Percentiles rank a stretch among this genome's conserved stretches.
phyloP scores from a whole-genome alignment of 2,113 vertebrate genomes.

The Labeo rohita region DNA sequence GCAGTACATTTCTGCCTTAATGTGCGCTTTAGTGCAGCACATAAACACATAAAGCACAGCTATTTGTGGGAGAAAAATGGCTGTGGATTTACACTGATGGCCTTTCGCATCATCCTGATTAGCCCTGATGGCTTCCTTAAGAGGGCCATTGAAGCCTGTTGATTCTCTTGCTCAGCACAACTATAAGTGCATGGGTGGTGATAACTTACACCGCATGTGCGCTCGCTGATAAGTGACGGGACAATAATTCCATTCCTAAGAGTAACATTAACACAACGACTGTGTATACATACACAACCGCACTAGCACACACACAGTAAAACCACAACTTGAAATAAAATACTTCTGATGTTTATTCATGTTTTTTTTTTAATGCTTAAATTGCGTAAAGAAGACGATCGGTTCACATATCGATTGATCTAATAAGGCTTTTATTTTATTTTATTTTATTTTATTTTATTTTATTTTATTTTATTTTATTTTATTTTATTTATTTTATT shows the following conservation, averaged over 20 bases:
- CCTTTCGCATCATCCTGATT: constrained; percentile 16
- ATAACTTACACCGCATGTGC: constrained; percentile 33
- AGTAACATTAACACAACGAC: not conserved
- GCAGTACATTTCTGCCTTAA: not conserved
- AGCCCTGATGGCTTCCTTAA: constrained; percentile 29
- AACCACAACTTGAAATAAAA: not conserved
- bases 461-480: too few relatives aligned
- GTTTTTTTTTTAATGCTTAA: too few relatives aligned
- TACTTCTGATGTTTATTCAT: too few relatives aligned
- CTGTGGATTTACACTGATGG: constrained; percentile 27
- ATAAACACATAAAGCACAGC: constrained; percentile 13
- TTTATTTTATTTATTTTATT: too few relatives aligned
- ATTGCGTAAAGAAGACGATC: too few relatives aligned
- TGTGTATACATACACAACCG: not conserved
- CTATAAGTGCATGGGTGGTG: not conserved
- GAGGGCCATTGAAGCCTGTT: constrained; percentile 33
- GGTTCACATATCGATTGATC: too few relatives aligned
- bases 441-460: too few relatives aligned
- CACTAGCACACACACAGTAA: not conserved
- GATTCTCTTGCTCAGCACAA: constrained; percentile 13
- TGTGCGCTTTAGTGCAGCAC: not conserved
- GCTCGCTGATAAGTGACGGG: constrained; percentile 40
- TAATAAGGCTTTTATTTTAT: too few relatives aligned
- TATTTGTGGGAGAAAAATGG: constrained; percentile 11
- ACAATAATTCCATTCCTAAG: constrained; percentile 35